phyloP scores from a whole-genome alignment of 1,140 invertebrate genomes.

The Artemia franciscana region DNA sequence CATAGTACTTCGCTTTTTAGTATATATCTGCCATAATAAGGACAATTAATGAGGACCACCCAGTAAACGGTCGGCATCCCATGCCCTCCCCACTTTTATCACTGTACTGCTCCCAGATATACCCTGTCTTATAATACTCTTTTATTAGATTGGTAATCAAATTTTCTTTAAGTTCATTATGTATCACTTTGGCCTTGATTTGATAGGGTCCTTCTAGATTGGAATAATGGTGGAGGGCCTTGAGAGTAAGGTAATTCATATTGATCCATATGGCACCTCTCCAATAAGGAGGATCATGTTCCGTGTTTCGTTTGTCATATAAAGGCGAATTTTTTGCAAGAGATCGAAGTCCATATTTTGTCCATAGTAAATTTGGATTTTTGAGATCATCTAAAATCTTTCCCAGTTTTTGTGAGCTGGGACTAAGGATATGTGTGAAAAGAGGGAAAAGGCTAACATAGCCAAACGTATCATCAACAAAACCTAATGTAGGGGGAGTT shows the following conservation, averaged over 20 bases:
- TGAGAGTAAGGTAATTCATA: conserved; percentile 80
- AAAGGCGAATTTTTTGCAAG: conserved; percentile 61
- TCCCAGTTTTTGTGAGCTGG: conserved; percentile 52
- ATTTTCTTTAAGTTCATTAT: conserved; percentile 50
- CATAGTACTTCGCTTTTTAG: background rate
- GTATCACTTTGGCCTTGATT: conserved; percentile 37
- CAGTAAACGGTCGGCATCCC: conserved; percentile 86
- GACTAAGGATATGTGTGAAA: conserved; percentile 57
- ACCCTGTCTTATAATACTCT: conserved; percentile 71
- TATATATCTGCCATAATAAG: conserved; percentile 85
- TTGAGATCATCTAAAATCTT: conserved; percentile 53
- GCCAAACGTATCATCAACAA: conserved; percentile 64
- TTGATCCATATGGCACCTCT: conserved; percentile 94
- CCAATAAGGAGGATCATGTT: conserved; percentile 98
- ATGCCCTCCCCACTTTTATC: conserved; percentile 69
- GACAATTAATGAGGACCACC: conserved; percentile 81
- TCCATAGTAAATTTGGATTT: conserved; percentile 65
- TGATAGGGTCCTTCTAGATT: conserved; percentile 41
- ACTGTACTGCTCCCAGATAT: conserved; percentile 93
- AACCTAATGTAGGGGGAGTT: conserved; percentile 43
- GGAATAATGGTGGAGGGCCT: conserved; percentile 55
- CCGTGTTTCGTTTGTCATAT: conserved; percentile 85
- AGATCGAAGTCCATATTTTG: conserved; percentile 71
- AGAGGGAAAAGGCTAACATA: conserved; percentile 95
- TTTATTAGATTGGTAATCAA: conserved; percentile 62